phyloP scores from a whole-genome alignment of 2,113 vertebrate genomes.

The Vireo altiloquus region DNA sequence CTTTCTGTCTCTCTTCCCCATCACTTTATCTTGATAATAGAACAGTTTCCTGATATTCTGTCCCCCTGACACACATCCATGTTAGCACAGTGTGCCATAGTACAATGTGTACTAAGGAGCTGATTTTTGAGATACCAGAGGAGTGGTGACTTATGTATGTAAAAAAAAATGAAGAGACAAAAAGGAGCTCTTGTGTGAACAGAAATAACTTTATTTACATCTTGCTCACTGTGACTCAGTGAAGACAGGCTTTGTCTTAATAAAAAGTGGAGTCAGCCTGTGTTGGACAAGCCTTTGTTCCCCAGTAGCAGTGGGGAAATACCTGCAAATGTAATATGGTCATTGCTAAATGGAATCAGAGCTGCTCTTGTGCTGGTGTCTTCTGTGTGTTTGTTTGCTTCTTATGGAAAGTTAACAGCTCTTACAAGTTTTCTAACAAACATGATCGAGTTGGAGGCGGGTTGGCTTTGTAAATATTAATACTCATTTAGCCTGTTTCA shows the following conservation, averaged over 20 bases:
- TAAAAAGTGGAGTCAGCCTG: not conserved
- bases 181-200: not conserved
- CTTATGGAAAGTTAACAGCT: not conserved
- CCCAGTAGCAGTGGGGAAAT: not conserved
- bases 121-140: not conserved
- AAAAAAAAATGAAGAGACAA: not conserved
- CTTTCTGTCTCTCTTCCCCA: not conserved
- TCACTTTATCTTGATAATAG: not conserved
- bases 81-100: not conserved
- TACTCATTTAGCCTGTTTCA: not conserved
- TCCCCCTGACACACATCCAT: not conserved
- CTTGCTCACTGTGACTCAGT: not conserved
- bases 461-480: not conserved
- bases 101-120: not conserved
- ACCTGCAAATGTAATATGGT: not conserved
- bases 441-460: fast-evolving
- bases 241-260: not conserved
- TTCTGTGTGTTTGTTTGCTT: not conserved
- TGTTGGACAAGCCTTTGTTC: not conserved
- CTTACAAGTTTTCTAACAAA: not conserved
- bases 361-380: not conserved
- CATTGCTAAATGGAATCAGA: not conserved
- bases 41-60: not conserved
- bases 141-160: not conserved
- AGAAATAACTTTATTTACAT: not conserved